phyloP scores from a whole-genome alignment of 2,113 vertebrate species.

The Rhabdomys dilectus region DNA sequence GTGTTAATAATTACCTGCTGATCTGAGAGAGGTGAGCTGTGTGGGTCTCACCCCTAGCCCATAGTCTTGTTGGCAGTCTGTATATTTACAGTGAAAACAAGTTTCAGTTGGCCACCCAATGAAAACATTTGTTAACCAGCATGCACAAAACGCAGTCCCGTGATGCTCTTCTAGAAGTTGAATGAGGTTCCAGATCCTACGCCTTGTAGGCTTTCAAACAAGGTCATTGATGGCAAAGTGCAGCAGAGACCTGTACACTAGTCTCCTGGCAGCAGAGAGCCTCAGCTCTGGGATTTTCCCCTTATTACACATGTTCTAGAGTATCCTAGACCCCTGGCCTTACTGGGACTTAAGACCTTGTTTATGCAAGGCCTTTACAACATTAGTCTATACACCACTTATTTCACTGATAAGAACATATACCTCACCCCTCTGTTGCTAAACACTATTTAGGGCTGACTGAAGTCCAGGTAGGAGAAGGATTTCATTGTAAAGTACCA shows the following conservation, averaged over 20 bases:
- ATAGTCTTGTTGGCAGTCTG: background rate
- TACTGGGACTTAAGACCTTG: background rate
- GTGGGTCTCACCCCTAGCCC: background rate
- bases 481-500: background rate
- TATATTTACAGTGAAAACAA: conserved; percentile 33
- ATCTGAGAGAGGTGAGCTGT: background rate
- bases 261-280: too few species aligned
- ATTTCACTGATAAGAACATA: background rate
- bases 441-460: background rate
- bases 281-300: background rate
- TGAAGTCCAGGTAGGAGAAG: background rate
- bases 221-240: background rate
- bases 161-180: background rate
- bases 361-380: background rate
- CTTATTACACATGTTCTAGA: accelerated
- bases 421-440: background rate
- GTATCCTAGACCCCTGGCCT: background rate
- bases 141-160: background rate
- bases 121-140: background rate
- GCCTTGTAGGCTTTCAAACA: background rate
- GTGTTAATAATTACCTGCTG: conserved; percentile 36
- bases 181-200: background rate
- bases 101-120: background rate
- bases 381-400: background rate
- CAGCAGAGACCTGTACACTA: background rate